Evolutionary conservation across 2,888 invertebrate species (phyloP), one percentile per base, ranked within the genome.

Genomic region (Tipula vernalis): DNA sequence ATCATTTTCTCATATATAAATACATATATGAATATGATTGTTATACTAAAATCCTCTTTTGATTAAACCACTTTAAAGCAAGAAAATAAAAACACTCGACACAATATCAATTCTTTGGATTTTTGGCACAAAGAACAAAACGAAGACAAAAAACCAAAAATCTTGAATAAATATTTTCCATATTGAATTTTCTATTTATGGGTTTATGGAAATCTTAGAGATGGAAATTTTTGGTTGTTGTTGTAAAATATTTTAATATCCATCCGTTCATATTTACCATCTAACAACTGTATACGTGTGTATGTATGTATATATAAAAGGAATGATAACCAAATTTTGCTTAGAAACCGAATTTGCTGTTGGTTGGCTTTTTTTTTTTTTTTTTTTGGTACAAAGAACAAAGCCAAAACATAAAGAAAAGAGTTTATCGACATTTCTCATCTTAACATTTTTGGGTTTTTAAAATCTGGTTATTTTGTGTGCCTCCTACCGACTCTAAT

Each of bases 121-220:
- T 71, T 71, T 71, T 28, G 28, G 71, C 71, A 71, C 71, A 71
- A 28, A 71, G 28, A 71, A 28, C 28, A 71, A 10, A 71, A 71
- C 71, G 28, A 71, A 71, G 28, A 28, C 1, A 39, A 39, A n/a
- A 51, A 28, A 71, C n/a, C 0, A 28, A 71, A 71, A 71, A 71
- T 71, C 28, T 71, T 71, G 71, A 71, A 71, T 71, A 71, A 71
- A 71, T 71, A 71, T 71, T 71, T 71, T 71, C 28, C 71, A 71
- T 71, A 71, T 71, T 71, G 71, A 71, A 71, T 71, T 71, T 71
- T 71, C 71, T 71, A 71, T 71, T 71, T 71, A 71, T 71, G 71
- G 71, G 71, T 71, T 71, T 71, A 71, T 71, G 71, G 71, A 71
- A 71, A 71, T 71, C 71, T 28, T 71, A 71, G 71, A 71, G 12